These are phyloP conservation scores for Malacoraja senta DNA, from an alignment of 2,797 vertebrate genomes.

Conservation along the genomic window DNA sequence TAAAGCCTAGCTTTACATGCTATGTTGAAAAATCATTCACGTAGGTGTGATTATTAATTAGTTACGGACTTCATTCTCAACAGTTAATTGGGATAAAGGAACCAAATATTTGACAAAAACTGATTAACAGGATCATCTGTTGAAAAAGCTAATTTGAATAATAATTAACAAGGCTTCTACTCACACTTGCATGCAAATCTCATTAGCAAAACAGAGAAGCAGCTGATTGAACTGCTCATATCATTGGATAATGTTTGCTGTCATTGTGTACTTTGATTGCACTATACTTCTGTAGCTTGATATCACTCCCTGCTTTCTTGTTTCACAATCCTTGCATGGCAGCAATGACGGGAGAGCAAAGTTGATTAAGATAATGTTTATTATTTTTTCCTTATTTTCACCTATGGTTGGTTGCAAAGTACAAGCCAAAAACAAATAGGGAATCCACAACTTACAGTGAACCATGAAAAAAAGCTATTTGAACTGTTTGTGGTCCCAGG, in stretches of 20 bases:
- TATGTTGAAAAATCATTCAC: not conserved
- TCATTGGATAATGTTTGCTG: constrained; percentile 6
- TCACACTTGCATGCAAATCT: not conserved
- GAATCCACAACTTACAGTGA: constrained; percentile 17
- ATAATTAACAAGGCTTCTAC: constrained; percentile 4
- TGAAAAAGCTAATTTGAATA: constrained; percentile 23
- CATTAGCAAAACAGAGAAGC: constrained; percentile 6
- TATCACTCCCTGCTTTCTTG: not conserved
- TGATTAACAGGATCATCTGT: not conserved
- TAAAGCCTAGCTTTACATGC: not conserved
- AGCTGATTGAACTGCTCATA: constrained; percentile 20
- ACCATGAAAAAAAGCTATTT: constrained; percentile 7
- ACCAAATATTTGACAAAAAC: not conserved
- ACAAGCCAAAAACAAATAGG: not conserved
- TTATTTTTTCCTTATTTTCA: not conserved
- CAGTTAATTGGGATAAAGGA: not conserved
- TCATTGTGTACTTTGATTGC: constrained; percentile 15
- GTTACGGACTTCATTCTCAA: not conserved
- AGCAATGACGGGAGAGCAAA: not conserved
- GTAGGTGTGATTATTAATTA: not conserved
- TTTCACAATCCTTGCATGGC: not conserved
- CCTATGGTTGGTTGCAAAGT: not conserved
- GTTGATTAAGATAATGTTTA: constrained; percentile 5
- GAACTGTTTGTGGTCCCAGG: constrained; percentile 16
- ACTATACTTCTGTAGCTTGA: not conserved